Evolutionary conservation across 2,797 vertebrate genomes (phyloP), one percentile per base, ranked within the genome.

Genomic region (Enteromius unitaeniatus): DNA sequence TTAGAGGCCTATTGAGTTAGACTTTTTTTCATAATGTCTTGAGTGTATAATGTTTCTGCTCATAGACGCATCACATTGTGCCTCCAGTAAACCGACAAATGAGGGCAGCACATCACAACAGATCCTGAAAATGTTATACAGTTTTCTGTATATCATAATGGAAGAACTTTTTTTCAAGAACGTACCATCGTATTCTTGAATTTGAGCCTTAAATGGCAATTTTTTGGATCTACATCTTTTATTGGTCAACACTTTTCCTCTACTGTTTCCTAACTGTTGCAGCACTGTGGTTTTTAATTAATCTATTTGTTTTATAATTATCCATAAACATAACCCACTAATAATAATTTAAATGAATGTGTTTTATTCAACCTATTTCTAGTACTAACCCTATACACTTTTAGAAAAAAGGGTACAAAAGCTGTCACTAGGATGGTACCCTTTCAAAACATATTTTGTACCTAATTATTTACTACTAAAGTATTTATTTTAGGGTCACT

Each of bases 91-190:
- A 78, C 34, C n/a, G 37, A 85, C 84, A 67, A 65, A 51, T 64
- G 86, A 79, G 88, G 88, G 84, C 82, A 82, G 84, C 82, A 84
- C 51, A 80, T 78, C 60, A 77, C 84, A 77, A 65, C 31, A 17
- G 34, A 75, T 76, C 21, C 13, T 10, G 14, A 49, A 73, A 72
- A 72, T 28, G 11, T 45, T 15, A 15, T 45, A 4, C 23, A 19
- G 14, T 45, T 19, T 72, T 49, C n/a, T 21, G 31, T 75, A 14
- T 34, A 4, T 37, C 28, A n/a, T n/a, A 47, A 49, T 34, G 45
- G 6, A 34, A 34, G 51, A 55, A 11, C 6, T 13, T 3, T 14
- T 58, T 23, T 28, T 28, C 1, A 10, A 47, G 3, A 51, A 73
- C 11, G 10, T 68, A n/a, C 8, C 34, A 68, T 40, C 4, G 6